Conservation (phyloP, 1,140 invertebrate genomes). For the Glossosoma conforme region DNA sequence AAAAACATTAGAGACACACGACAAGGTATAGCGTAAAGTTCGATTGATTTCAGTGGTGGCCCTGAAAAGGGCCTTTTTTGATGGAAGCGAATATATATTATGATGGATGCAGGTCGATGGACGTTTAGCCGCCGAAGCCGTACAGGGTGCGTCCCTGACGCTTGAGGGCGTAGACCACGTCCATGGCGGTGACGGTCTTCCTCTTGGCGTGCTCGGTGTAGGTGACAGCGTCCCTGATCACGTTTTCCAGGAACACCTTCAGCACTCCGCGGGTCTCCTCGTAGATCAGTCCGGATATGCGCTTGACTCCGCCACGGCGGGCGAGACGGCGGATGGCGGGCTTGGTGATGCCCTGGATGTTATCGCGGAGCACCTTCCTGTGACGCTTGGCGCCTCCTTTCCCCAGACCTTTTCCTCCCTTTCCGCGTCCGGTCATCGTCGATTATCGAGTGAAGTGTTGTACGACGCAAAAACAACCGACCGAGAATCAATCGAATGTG, state of each 20-base stretch:
- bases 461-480: too few relatives aligned
- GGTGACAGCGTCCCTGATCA: conserved; percentile 78
- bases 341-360: conserved; percentile 53
- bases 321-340: conserved; percentile 52
- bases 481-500: too few relatives aligned
- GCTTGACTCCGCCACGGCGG: conserved; percentile 70
- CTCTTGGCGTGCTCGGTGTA: conserved; percentile 79
- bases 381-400: conserved; percentile 68
- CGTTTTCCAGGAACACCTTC: conserved; percentile 79
- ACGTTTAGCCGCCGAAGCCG: conserved; percentile 60
- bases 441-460: too few relatives aligned
- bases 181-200: conserved; percentile 83
- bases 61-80: too few relatives aligned
- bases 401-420: conserved; percentile 63
- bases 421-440: conserved; percentile 59
- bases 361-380: conserved; percentile 63
- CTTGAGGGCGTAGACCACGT: conserved; percentile 82
- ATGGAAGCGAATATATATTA: too few relatives aligned
- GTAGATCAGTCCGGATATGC: conserved; percentile 42
- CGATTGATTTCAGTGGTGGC: too few relatives aligned
- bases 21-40: too few relatives aligned
- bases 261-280: conserved; percentile 47
- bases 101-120: too few relatives aligned
- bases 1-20: too few relatives aligned
- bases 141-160: conserved; percentile 69